Evolutionary conservation across 2,797 vertebrate species (phyloP), one percentile per base, ranked within the genome.

Genomic region (Sebastes minor): DNA sequence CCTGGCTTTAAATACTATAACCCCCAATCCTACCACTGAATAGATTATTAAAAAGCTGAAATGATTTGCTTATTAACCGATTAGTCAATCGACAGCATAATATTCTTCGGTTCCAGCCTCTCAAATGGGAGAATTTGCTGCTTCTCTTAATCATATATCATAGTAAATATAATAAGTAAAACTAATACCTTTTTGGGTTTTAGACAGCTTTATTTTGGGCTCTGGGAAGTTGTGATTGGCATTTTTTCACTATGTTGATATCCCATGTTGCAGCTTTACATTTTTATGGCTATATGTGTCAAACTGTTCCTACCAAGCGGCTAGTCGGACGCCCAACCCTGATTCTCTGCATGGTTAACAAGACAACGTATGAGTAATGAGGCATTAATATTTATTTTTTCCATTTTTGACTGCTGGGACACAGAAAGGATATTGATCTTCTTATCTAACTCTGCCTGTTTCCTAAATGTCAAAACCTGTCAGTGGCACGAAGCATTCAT

Each of bases 221-320:
- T 59, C 12, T 56, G 14, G 38, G 38, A 42, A 42, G 38, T 42
- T 42, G 38, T 42, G 38, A 42, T 42, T 42, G 6, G 14, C 38
- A 42, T 42, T 42, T 42, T 42, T 42, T 7, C 38, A 42, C 18
- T 49, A 18, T 49, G 20, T 49, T 49, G 46, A 18, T 8, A 0
- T 49, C 14, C 14, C 46, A 49, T 49, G 46, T 49, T 49, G 46
- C 46, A 49, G 46, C 46, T 18, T 8, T 49, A 49, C 16, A 49
- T 49, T 49, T 49, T 20, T 20, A 49, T 49, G 22, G 32, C 32
- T 38, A 6, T 55, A 11, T 12, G n/a, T 22, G 52, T 56, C 1
- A 23, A 4, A 5, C 1, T 22, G 18, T 25, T 12, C 14, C 2
- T 1, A 13, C 18, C 8, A 6, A 4, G 22, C 25, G 1, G 22